These are phyloP conservation scores for Thaleichthys pacificus DNA, from an alignment of 2,797 vertebrate species.

Conservation along the genomic window DNA sequence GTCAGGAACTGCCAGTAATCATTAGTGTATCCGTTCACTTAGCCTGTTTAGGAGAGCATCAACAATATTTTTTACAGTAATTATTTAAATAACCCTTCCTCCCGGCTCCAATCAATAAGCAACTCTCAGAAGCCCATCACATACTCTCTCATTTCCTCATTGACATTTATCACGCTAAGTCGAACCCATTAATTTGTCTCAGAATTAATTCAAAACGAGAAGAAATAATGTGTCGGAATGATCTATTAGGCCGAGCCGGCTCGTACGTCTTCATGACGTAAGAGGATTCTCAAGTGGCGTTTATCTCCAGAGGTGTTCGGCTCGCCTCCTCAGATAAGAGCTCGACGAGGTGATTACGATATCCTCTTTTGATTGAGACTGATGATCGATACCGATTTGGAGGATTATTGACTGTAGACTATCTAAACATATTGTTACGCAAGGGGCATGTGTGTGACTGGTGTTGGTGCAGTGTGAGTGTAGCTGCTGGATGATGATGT, in stretches of 20 bases:
- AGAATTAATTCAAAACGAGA: neutral
- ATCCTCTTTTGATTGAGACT: neutral
- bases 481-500: too few species aligned
- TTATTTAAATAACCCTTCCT: neutral
- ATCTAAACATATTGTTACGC: neutral
- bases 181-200: constrained; percentile 7
- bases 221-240: neutral
- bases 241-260: neutral
- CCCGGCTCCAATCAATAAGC: neutral
- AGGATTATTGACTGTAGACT: neutral
- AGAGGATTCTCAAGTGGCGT: neutral
- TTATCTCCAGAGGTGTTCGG: neutral
- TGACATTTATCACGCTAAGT: constrained; percentile 5
- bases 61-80: neutral
- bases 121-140: neutral
- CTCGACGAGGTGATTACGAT: neutral
- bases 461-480: too few species aligned
- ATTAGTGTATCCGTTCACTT: neutral
- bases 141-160: neutral
- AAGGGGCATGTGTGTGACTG: neutral
- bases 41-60: neutral
- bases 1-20: neutral
- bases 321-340: neutral
- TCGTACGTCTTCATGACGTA: neutral
- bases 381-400: neutral